phyloP scores from a whole-genome alignment of 2,888 invertebrate species.

The Lathronympha strigana region DNA sequence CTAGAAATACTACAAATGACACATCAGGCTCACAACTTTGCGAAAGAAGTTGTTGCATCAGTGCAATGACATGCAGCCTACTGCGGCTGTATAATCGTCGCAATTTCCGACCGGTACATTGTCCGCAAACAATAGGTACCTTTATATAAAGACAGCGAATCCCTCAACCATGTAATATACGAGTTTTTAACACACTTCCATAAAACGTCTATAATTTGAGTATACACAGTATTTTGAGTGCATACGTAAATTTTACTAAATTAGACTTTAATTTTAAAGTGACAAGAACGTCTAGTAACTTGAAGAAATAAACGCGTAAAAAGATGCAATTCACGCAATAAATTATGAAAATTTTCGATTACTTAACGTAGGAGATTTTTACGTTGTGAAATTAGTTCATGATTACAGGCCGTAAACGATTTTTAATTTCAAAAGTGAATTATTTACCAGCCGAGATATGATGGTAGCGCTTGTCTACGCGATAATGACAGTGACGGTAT shows the following conservation, averaged over 20 bases:
- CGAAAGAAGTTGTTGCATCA: conserved; percentile 40
- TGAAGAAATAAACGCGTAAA: too few relatives aligned
- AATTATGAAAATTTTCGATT: too few relatives aligned
- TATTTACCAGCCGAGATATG: too few relatives aligned
- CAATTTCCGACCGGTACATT: conserved; percentile 59
- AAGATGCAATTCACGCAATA: conserved; percentile 1
- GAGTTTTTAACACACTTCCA: conserved; percentile 30
- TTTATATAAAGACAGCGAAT: conserved; percentile 58
- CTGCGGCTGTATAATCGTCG: conserved; percentile 43
- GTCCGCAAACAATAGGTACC: conserved; percentile 58
- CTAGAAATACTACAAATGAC: conserved; percentile 7
- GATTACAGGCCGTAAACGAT: conserved; percentile 10
- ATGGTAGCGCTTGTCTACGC: too few relatives aligned
- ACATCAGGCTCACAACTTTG: conserved; percentile 15
- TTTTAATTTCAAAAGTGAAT: too few relatives aligned
- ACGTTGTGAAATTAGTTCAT: conserved; percentile 20
- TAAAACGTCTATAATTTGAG: conserved; percentile 16
- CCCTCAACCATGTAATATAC: conserved; percentile 49
- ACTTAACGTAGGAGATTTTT: conserved; percentile 25
- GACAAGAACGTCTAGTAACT: neutral
- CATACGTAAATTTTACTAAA: neutral
- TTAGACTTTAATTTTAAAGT: neutral
- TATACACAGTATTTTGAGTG: neutral
- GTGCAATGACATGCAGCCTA: conserved; percentile 42
- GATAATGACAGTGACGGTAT: too few relatives aligned